phyloP scores from a whole-genome alignment of 92 coral and sea anemone genomes.

The Metridium senile region DNA sequence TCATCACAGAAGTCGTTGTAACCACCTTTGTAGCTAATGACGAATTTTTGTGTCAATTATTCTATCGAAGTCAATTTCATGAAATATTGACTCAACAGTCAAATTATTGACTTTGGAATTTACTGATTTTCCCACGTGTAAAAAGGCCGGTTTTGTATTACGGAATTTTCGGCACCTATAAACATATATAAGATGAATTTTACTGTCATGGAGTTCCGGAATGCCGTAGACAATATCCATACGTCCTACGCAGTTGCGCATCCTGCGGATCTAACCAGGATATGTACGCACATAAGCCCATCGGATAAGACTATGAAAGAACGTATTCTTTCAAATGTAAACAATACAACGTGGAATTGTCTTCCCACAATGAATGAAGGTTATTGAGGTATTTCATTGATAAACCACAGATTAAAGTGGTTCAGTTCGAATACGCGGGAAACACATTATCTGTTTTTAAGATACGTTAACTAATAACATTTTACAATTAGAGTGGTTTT shows the following conservation, averaged over 20 bases:
- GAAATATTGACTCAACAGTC: background rate
- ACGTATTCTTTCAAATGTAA: background rate
- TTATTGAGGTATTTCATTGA: conserved; percentile 16
- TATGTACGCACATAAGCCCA: background rate
- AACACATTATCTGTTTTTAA: too few species aligned
- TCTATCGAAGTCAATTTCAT: too few species aligned
- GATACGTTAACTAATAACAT: too few species aligned
- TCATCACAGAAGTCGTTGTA: too few species aligned
- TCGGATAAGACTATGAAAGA: conserved; percentile 3
- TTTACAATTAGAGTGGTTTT: background rate
- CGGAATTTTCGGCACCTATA: background rate
- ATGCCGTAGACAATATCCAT: background rate
- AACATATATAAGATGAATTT: background rate
- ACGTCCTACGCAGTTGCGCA: background rate
- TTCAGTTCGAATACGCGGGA: too few species aligned
- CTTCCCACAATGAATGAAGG: background rate
- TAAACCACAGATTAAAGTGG: too few species aligned
- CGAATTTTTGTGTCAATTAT: too few species aligned
- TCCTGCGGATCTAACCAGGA: background rate
- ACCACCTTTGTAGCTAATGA: too few species aligned
- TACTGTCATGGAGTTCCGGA: conserved; percentile 29
- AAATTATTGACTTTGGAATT: background rate
- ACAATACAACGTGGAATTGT: conserved; percentile 24
- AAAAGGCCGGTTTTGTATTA: background rate
- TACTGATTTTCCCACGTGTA: background rate